Evolutionary conservation across 2,888 invertebrate species (phyloP).

Genomic region (Nomada flava): DNA sequence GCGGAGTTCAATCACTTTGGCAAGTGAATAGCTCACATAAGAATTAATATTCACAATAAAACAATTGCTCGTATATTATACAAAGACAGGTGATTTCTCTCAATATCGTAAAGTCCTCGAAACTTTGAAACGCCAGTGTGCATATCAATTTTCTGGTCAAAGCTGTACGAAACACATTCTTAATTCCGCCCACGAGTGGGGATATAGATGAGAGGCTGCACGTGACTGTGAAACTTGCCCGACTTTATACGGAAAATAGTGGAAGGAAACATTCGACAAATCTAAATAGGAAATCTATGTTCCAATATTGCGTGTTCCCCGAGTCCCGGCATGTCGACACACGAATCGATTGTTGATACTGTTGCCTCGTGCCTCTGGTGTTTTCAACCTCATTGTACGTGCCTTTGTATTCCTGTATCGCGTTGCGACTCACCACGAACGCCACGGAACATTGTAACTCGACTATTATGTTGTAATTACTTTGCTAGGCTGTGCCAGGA

Average conservation of each 20-base stretch:
- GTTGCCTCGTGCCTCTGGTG: background rate
- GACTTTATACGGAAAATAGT: background rate
- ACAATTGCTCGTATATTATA: too few relatives aligned
- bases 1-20: too few relatives aligned
- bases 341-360: constrained; percentile 45
- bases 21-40: too few relatives aligned
- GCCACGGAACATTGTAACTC: constrained; percentile 18
- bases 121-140: background rate
- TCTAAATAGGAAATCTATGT: constrained; percentile 45
- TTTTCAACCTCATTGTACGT: constrained; percentile 6
- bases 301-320: constrained; percentile 40
- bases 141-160: background rate
- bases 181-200: constrained; percentile 17
- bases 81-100: too few relatives aligned
- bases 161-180: background rate
- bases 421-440: constrained; percentile 20
- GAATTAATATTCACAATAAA: too few relatives aligned
- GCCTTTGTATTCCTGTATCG: background rate
- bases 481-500: constrained; percentile 10
- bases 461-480: constrained; percentile 41
- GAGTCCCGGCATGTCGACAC: constrained; percentile 10
- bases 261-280: constrained; percentile 33
- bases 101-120: too few relatives aligned
- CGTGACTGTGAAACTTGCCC: constrained; percentile 8
- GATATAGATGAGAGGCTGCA: constrained; percentile 5